These are phyloP conservation scores for Solea solea DNA, from an alignment of 2,113 vertebrate species.

Conservation along the genomic window DNA sequence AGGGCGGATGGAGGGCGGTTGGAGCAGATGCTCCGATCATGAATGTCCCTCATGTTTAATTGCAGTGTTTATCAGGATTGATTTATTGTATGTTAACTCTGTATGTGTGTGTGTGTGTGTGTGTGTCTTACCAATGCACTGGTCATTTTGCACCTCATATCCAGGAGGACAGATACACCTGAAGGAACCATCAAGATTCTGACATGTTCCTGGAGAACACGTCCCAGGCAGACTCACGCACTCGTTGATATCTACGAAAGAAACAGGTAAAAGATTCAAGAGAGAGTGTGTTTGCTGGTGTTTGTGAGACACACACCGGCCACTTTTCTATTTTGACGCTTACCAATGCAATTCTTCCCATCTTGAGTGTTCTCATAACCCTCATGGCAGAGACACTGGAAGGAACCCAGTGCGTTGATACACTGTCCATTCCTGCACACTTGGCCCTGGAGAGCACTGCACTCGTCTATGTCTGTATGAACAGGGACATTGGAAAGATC, in stretches of 20 bases:
- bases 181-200: slow-evolving; percentile 95
- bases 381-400: slow-evolving; percentile 93
- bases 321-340: slow-evolving; percentile 29
- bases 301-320: not conserved
- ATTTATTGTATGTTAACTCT: not conserved
- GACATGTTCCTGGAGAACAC: slow-evolving; percentile 92
- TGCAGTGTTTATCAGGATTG: not conserved
- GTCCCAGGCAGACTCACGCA: slow-evolving; percentile 87
- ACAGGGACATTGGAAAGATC: slow-evolving; percentile 6
- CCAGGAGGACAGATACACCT: slow-evolving; percentile 92
- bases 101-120: slow-evolving; percentile 4
- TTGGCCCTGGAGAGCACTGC: slow-evolving; percentile 86
- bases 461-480: slow-evolving; percentile 89
- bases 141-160: slow-evolving; percentile 92
- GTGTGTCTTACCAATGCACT: slow-evolving; percentile 86
- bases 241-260: slow-evolving; percentile 88
- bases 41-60: slow-evolving; percentile 17
- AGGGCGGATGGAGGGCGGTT: not conserved
- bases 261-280: not conserved
- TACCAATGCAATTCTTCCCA: slow-evolving; percentile 92
- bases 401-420: slow-evolving; percentile 91
- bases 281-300: not conserved
- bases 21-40: slow-evolving; percentile 29
- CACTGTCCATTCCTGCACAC: slow-evolving; percentile 92
- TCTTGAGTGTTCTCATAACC: slow-evolving; percentile 91